phyloP scores from a whole-genome alignment of 2,797 vertebrate species.

The Aulostomus chinensis region DNA sequence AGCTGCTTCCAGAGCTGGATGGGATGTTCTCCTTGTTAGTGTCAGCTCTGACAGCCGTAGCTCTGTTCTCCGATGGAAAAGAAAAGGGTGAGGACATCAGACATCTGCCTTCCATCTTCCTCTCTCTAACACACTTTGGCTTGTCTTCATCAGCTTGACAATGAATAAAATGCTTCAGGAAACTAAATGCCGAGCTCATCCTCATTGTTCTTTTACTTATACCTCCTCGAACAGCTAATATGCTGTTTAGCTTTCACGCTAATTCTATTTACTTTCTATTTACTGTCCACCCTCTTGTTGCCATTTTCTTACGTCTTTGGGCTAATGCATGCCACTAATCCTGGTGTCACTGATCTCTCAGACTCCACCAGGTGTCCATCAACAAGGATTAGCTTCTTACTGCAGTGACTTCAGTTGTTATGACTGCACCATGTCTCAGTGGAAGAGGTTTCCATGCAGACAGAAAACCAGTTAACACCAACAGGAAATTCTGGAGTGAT shows the following conservation, averaged over 20 bases:
- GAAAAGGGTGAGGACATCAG: conserved; percentile 23
- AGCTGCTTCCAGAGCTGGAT: conserved; percentile 62
- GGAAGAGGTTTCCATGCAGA: conserved; percentile 12
- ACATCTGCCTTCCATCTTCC: conserved; percentile 29
- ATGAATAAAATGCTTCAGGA: conserved; percentile 6
- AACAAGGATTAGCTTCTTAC: conserved; percentile 66
- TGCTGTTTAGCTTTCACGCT: conserved; percentile 54
- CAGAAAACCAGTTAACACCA: not conserved
- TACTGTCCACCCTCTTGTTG: conserved; percentile 49
- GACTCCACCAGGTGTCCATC: conserved; percentile 52
- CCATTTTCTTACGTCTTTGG: conserved; percentile 31
- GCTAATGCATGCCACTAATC: conserved; percentile 61
- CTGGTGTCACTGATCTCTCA: conserved; percentile 46
- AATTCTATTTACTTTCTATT: conserved; percentile 66
- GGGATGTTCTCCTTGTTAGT: conserved; percentile 93
- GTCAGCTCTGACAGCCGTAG: conserved; percentile 69
- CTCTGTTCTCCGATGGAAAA: conserved; percentile 43
- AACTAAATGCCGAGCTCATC: conserved; percentile 35
- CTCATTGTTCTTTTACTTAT: conserved; percentile 49
- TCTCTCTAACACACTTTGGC: conserved; percentile 13
- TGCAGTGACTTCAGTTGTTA: conserved; percentile 45
- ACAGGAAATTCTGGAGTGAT: too few relatives aligned
- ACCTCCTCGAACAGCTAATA: conserved; percentile 24
- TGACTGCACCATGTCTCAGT: conserved; percentile 28
- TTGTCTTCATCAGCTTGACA: conserved; percentile 32